Evolutionary conservation across 2,888 invertebrate species (phyloP).

Genomic region (Tyria jacobaeae): DNA sequence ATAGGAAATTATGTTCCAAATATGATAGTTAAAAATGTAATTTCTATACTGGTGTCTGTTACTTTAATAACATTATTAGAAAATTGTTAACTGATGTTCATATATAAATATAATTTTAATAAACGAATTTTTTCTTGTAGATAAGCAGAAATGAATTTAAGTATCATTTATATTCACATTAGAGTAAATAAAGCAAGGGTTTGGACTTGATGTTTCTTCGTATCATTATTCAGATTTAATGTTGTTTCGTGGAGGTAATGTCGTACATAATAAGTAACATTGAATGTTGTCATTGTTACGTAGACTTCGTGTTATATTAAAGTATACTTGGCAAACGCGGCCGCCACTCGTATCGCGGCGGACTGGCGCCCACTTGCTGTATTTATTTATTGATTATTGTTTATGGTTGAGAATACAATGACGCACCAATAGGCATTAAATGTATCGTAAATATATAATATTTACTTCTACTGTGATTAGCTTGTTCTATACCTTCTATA

Average conservation of each 20-base stretch:
- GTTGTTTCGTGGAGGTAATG: conserved; percentile 73
- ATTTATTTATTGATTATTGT: conserved; percentile 52
- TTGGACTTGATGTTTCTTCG: conserved; percentile 76
- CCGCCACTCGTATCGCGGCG: neutral
- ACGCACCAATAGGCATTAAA: conserved; percentile 66
- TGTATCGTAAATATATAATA: conserved; percentile 79
- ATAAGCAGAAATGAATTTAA: conserved; percentile 73
- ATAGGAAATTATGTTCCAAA: conserved; percentile 67
- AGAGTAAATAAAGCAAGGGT: conserved; percentile 72
- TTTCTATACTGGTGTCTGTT: conserved; percentile 76
- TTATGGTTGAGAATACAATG: conserved; percentile 58
- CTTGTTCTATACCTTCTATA: conserved; percentile 74
- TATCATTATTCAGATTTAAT: conserved; percentile 71
- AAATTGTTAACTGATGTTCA: conserved; percentile 73
- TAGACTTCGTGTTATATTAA: conserved; percentile 65
- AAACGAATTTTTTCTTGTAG: conserved; percentile 77
- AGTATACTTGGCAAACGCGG: neutral
- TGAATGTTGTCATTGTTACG: conserved; percentile 67
- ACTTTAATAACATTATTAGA: conserved; percentile 74
- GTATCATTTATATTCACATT: conserved; percentile 68
- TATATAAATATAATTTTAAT: conserved; percentile 69
- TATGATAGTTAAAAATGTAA: conserved; percentile 62
- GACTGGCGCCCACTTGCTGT: conserved; percentile 34
- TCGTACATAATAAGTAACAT: conserved; percentile 61
- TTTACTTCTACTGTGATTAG: conserved; percentile 83